These are phyloP conservation scores for Bilobella aurantiaca DNA, from an alignment of 1,140 invertebrate species.

Conservation along the genomic window DNA sequence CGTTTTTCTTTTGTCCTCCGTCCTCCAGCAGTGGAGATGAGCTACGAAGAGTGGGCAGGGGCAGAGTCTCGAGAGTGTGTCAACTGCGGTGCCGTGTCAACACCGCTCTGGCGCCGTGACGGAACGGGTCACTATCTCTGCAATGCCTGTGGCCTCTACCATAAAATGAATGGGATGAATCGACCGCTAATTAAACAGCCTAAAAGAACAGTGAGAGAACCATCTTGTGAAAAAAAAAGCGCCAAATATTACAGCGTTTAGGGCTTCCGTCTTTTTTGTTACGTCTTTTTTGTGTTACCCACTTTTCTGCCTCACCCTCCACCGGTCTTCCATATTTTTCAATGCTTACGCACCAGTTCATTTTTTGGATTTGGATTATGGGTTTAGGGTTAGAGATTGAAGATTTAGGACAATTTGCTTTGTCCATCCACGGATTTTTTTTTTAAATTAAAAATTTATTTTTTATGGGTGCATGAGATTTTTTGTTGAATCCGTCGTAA, in stretches of 20 bases:
- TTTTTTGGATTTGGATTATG: too few species aligned
- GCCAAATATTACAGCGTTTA: too few species aligned
- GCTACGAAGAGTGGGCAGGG: slow-evolving; percentile 20
- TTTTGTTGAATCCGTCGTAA: slow-evolving; percentile 38
- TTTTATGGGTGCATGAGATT: background rate
- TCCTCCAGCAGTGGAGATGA: background rate
- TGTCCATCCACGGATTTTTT: too few species aligned
- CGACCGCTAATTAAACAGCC: slow-evolving; percentile 77
- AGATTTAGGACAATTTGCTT: too few species aligned
- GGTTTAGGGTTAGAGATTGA: too few species aligned
- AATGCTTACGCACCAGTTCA: too few species aligned
- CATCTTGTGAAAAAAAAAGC: background rate
- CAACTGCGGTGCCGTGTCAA: slow-evolving; percentile 66
- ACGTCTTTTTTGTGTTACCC: too few species aligned
- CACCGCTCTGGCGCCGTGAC: slow-evolving; percentile 84
- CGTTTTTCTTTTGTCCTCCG: background rate
- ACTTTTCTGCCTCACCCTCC: too few species aligned
- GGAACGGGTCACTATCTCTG: slow-evolving; percentile 94
- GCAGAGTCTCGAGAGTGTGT: slow-evolving; percentile 86
- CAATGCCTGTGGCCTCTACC: slow-evolving; percentile 93
- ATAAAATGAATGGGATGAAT: slow-evolving; percentile 92
- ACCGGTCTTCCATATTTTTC: too few species aligned
- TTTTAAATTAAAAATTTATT: background rate
- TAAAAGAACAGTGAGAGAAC: slow-evolving; percentile 68
- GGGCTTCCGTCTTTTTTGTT: too few species aligned